A percentile compares a stretch with the other conserved stretches of the same genome.
Evolutionary conservation across 2,113 vertebrate genomes (phyloP).

Genomic region (Ictidomys tridecemlineatus): DNA sequence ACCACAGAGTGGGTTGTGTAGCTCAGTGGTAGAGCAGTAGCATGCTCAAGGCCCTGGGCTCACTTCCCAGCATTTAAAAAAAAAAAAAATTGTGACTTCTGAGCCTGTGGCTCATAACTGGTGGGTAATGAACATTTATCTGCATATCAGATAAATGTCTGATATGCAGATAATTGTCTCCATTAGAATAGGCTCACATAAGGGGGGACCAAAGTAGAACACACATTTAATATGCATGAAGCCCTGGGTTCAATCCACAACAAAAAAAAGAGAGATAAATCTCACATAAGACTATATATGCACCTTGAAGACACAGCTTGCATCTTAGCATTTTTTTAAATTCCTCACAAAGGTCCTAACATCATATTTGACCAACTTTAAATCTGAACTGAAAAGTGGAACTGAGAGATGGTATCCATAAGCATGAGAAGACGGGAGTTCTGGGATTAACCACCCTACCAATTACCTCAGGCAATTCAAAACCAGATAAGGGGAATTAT

Average conservation of each 20-base stretch:
- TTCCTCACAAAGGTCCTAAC: conserved; percentile 11
- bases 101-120: background rate
- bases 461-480: background rate
- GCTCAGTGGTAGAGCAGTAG: background rate
- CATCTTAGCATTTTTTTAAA: background rate
- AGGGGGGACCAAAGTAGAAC: background rate
- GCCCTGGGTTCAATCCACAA: background rate
- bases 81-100: too few species aligned
- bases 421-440: background rate
- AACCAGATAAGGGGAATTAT: background rate
- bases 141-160: too few species aligned
- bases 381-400: background rate
- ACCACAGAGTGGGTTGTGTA: background rate
- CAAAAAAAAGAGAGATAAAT: background rate
- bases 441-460: background rate
- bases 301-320: background rate
- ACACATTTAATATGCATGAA: background rate
- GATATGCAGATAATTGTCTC: background rate
- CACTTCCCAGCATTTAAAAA: background rate
- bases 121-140: background rate
- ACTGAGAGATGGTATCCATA: background rate
- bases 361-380: background rate
- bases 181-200: background rate
- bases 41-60: background rate
- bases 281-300: background rate